Conservation (phyloP, 2,113 vertebrate genomes). For the Anarrhichthys ocellatus region DNA sequence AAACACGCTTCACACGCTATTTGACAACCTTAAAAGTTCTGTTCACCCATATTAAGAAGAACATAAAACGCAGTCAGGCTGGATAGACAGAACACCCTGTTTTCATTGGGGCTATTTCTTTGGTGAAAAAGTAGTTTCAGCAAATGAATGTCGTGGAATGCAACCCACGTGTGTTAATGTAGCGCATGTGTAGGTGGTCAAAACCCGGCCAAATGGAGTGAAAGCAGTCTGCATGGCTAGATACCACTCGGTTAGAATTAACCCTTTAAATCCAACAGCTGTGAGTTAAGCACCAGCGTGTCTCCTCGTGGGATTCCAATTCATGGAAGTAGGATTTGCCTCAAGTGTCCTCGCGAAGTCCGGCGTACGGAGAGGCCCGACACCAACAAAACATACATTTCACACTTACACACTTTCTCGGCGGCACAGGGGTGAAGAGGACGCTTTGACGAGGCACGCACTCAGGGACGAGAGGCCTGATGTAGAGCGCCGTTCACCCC, state of each 20-base stretch:
- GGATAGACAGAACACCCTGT: neutral
- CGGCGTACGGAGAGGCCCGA: neutral
- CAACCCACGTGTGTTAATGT: neutral
- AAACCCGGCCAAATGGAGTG: neutral
- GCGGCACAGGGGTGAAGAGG: conserved; percentile 34
- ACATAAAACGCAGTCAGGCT: neutral
- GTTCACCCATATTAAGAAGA: neutral
- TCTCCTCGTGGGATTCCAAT: neutral
- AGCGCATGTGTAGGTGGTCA: neutral
- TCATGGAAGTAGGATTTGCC: conserved; percentile 4
- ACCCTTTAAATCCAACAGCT: neutral
- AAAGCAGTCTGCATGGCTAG: neutral
- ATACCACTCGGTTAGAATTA: neutral
- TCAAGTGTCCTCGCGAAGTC: conserved; percentile 29
- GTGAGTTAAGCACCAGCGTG: neutral
- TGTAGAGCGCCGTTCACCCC: conserved; percentile 57
- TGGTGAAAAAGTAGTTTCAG: neutral
- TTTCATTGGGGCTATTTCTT: neutral
- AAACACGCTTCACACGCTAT: neutral
- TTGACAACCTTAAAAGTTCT: neutral
- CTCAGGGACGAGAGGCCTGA: conserved; percentile 66
- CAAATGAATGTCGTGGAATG: neutral
- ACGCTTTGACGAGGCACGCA: conserved; percentile 45
- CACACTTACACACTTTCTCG: conserved; percentile 15
- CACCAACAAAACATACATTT: conserved; percentile 53